Evolutionary conservation across 2,888 invertebrate species (phyloP), one percentile per base, ranked within the genome.

Genomic region (Lymantria dispar): DNA sequence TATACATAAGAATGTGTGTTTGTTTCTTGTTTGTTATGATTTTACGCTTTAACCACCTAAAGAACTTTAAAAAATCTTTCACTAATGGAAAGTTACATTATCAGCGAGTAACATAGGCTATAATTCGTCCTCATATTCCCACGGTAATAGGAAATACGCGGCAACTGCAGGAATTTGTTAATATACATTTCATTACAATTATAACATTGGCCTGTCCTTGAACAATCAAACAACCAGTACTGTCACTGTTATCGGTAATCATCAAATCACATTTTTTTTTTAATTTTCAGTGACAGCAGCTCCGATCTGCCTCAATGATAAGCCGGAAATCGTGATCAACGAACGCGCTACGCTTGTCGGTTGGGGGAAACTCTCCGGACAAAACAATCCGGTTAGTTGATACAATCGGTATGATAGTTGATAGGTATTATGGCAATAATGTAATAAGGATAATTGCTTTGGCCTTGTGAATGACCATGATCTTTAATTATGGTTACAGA

Each of bases 241-340:
- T 67, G 54, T 55, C 63, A 56, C 45, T 50, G 49, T 56, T 45
- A 51, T 50, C 52, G 51, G 33, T 33, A 33, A 38, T 38, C 22
- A 22, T 22, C 43, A 46, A 40, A 56, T 60, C 48, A 50, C 47
- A 56, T 55, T n/a, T 43, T 3, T 22, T 22, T 42, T 49, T 62
- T 53, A 50, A 49, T 85, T 83, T 79, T 58, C 86, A 96, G 96
- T 95, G 75, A 95, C 95, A 64, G 94, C 94, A 0, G 96, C 96
- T 66, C 96, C 96, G 62, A 93, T 96, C 67, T 96, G 96, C 74
- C 78, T 95, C 62, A 87, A 95, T 58, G 94, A 94, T 47, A 95
- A 95, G 75, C 95, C 96, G 70, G 94, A 96, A 81, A 94, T 96
- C 48, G 77, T 94, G 54, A 78, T 88, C 60, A 84, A 89, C 58